Percentiles rank a stretch among this genome's conserved stretches.
Conservation (phyloP, 64 coral and sea anemone species). For the Acropora yongei region DNA sequence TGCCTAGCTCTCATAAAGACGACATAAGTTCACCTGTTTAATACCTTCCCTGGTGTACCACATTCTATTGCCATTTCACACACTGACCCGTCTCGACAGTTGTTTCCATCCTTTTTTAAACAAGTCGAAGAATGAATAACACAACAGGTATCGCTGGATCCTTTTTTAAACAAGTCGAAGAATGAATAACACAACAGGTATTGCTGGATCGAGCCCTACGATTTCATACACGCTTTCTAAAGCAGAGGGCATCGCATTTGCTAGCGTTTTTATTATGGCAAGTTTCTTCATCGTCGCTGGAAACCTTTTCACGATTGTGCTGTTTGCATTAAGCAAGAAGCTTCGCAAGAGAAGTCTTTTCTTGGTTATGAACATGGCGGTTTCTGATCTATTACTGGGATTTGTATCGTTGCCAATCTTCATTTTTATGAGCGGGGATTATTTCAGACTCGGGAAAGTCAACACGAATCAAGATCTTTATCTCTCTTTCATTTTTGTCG, state of each 20-base stretch:
- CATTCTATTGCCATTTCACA: no score
- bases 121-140: no score
- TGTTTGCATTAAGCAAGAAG: not conserved
- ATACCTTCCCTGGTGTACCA: no score
- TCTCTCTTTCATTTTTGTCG: not conserved
- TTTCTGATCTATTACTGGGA: slow-evolving; percentile 5
- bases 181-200: no score
- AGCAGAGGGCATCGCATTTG: not conserved
- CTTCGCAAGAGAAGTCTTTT: not conserved
- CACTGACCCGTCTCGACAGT: no score
- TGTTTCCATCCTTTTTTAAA: no score
- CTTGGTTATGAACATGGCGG: not conserved
- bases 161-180: no score
- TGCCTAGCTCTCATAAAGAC: no score
- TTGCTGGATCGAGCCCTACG: no score
- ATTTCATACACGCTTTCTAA: not conserved
- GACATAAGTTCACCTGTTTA: no score
- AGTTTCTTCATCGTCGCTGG: not conserved
- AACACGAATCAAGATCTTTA: no score
- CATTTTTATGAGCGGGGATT: not conserved
- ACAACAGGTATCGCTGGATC: no score
- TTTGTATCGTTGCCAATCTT: not conserved
- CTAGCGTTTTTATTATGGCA: not conserved
- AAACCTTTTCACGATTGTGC: not conserved
- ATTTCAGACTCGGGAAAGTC: not conserved